Base-by-base conservation (phyloP, 2,888 invertebrate genomes). In the Syritta pipiens region DNA sequence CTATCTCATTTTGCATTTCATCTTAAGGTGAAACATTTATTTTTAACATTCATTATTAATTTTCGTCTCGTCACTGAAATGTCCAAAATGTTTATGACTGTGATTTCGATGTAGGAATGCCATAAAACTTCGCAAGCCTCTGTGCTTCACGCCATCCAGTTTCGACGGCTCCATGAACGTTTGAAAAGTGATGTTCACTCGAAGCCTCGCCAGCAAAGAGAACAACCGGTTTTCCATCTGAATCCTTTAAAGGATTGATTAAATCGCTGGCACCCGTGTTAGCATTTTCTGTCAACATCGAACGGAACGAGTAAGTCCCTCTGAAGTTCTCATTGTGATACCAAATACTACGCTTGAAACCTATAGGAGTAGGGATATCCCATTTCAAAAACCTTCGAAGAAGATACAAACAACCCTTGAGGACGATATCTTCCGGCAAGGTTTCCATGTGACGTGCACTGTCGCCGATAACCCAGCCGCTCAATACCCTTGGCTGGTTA, bases 131-230 rank as follows among this genome's bases (percentile, higher is more conserved):
- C 0, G 84, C 86, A 30, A 93, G 84, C 79, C 93, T 89, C 4
- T 92, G 89, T 0, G 94, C 95, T 85, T 94, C 94, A 28, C 94
- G 90, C 85, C 92, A 92, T 0, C 95, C 95, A 3, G 92, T 90
- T 84, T 94, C 94, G 0, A 94, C 88, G 0, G 95, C 95, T 0
- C 95, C 95, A 84, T 95, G 94, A 0, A 93, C 94, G 0, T 93
- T 92, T 0, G 91, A 91, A 84, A 91, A 94, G 83, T 91, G 91
- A 82, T 91, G 91, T 60, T 91, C 90, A 6, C 93, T 92, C 0
- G 93, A 92, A 0, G 93, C 94, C 86, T 94, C 94, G 0, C 94
- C 94, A 3, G 92, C 93, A 83, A 94, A 93, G 69, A 92, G 91
- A 1, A 93, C 89, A 0, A 92, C 89, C 55, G 93, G 90, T 65